These are phyloP conservation scores for Dendroctonus valens DNA, from an alignment of 1,140 invertebrate species.

Conservation along the genomic window DNA sequence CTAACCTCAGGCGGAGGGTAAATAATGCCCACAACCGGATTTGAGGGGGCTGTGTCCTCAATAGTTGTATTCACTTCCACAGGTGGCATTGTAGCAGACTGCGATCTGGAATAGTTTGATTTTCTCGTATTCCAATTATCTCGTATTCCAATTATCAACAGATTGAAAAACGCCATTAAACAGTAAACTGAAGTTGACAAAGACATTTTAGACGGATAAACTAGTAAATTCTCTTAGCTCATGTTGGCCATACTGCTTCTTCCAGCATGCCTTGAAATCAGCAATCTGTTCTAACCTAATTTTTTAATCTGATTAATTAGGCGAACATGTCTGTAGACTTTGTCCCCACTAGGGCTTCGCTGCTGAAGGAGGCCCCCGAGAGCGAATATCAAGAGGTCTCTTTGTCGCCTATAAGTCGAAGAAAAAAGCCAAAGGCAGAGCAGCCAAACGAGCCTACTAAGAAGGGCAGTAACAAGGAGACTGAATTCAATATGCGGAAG, in stretches of 20 bases:
- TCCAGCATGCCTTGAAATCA: too few relatives aligned
- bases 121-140: too few relatives aligned
- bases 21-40: slow-evolving; percentile 93
- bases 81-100: slow-evolving; percentile 50
- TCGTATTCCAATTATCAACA: too few relatives aligned
- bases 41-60: slow-evolving; percentile 60
- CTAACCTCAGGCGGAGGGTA: slow-evolving; percentile 98
- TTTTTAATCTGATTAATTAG: too few relatives aligned
- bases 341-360: slow-evolving; percentile 56
- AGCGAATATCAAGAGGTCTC: slow-evolving; percentile 53
- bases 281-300: too few relatives aligned
- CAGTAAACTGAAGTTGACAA: too few relatives aligned
- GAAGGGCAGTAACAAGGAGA: slow-evolving; percentile 37
- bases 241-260: too few relatives aligned
- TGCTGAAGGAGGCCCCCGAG: slow-evolving; percentile 49
- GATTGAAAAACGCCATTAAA: too few relatives aligned
- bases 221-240: too few relatives aligned
- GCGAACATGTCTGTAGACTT: slow-evolving; percentile 41
- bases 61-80: slow-evolving; percentile 48
- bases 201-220: too few relatives aligned
- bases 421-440: slow-evolving; percentile 31
- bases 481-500: slow-evolving; percentile 59
- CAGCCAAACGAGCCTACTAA: slow-evolving; percentile 8
- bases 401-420: slow-evolving; percentile 56
- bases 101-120: too few relatives aligned